Base-by-base conservation (phyloP, 1,140 invertebrate genomes). In the Mycetomoellerius zeteki region DNA sequence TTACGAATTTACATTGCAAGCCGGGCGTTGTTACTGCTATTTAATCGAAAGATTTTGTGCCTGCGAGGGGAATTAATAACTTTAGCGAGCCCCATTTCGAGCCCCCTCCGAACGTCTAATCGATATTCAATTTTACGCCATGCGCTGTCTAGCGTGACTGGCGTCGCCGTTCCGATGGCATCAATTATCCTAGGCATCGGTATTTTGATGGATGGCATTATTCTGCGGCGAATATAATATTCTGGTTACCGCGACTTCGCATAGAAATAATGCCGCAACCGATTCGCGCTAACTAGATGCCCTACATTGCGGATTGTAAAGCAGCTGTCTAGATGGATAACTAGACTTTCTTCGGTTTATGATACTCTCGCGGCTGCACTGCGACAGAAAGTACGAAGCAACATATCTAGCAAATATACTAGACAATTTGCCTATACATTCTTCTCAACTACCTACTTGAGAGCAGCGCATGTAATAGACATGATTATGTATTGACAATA, bases 111-210 rank as follows among this genome's bases (percentile, higher is more conserved):
- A 91, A 87, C 87, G 89, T 87, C 89, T 91, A 91, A 91, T 91
- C 90, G 90, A 91, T 91, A 91, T 91, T 91, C 90, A 91, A 91
- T 91, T 91, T 91, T 91, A 91, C 90, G 90, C 90, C 90, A 91
- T 89, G 90, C 89, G 89, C 90, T 90, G 89, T 91, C 90, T 91
- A 91, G 89, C 89, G 89, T 91, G 88, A 91, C 90, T 91, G 90
- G 89, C 89, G 87, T 89, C 87, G 85, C 76, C 87, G 85, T 89
- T 89, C 85, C 89, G 90, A 91, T 91, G 90, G 89, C 89, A 91
- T 91, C 90, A 91, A 91, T 91, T 91, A 91, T 91, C 90, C 90
- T 91, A 91, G 89, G 88, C 87, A 91, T 89, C 90, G 90, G 85
- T 91, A 91, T 91, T 91, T 91, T 91, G 90, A 91, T 91, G 88